Evolutionary conservation across 2,888 invertebrate genomes (phyloP).

Genomic region (Euzetes globulus): DNA sequence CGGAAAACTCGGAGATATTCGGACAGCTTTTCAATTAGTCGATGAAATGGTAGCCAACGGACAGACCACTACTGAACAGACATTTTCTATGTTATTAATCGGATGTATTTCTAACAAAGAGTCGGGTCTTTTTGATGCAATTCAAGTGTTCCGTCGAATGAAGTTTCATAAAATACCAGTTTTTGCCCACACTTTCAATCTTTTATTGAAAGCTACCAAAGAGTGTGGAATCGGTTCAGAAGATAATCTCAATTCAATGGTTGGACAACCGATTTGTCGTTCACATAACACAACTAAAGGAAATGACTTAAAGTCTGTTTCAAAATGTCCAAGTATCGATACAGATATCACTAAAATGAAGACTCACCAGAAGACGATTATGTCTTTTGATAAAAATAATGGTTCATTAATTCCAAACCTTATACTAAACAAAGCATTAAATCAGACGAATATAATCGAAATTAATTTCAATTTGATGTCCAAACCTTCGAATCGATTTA

Average conservation of each 20-base stretch:
- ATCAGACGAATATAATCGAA: not conserved
- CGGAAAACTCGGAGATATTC: conserved; percentile 69
- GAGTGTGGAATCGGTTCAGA: conserved; percentile 71
- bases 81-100: conserved; percentile 71
- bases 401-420: not conserved
- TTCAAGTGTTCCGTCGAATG: conserved; percentile 79
- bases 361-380: not conserved
- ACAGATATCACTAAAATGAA: not conserved
- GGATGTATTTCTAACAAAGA: conserved; percentile 71
- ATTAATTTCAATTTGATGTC: conserved; percentile 37
- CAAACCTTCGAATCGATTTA: conserved; percentile 43
- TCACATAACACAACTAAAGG: not conserved
- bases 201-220: conserved; percentile 66
- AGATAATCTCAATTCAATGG: conserved; percentile 31
- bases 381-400: not conserved
- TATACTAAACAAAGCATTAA: not conserved
- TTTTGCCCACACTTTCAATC: conserved; percentile 66
- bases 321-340: not conserved
- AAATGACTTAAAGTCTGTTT: not conserved
- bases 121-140: conserved; percentile 70
- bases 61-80: conserved; percentile 55
- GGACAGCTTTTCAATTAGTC: conserved; percentile 67
- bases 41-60: conserved; percentile 64
- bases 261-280: not conserved
- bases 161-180: conserved; percentile 59